A percentile compares a stretch with the other conserved stretches of the same genome.
These are phyloP conservation scores for Mixornis gularis DNA, from an alignment of 2,113 vertebrate species.

Conservation along the genomic window DNA sequence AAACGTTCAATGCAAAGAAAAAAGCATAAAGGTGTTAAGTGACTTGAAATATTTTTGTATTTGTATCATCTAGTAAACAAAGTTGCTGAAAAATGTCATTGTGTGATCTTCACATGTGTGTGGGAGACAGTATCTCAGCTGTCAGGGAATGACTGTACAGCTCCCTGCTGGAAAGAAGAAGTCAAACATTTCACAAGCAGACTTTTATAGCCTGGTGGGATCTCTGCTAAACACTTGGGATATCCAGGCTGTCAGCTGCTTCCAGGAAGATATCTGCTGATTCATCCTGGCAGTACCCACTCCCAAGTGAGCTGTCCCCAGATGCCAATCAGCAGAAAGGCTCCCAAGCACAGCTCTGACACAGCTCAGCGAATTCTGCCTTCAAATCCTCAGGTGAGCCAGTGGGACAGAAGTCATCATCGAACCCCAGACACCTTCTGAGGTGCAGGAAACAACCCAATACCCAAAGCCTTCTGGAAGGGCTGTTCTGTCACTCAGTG, in stretches of 20 bases:
- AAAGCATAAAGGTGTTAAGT: neutral
- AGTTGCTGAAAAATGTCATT: constrained; percentile 25
- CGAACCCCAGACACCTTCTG: neutral
- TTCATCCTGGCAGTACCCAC: neutral
- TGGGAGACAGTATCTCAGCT: constrained; percentile 10
- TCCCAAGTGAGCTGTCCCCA: neutral
- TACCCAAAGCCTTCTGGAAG: neutral
- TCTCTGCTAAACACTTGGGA: constrained; percentile 7
- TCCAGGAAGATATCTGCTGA: constrained; percentile 29
- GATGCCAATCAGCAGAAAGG: neutral
- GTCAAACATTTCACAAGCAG: constrained; percentile 5
- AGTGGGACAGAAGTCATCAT: neutral
- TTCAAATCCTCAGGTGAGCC: neutral
- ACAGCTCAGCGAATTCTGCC: neutral
- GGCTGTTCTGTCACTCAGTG: neutral
- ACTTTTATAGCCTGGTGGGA: neutral
- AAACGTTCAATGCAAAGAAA: neutral
- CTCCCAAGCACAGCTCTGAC: neutral
- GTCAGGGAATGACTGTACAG: constrained; percentile 36
- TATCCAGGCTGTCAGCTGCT: neutral
- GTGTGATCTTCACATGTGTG: neutral
- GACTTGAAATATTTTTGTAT: neutral
- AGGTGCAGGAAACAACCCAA: neutral
- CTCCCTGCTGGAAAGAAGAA: neutral
- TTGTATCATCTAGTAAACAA: constrained; percentile 43